Evolutionary conservation across 2,113 vertebrate species (phyloP).

Genomic region (Silurus glanis): DNA sequence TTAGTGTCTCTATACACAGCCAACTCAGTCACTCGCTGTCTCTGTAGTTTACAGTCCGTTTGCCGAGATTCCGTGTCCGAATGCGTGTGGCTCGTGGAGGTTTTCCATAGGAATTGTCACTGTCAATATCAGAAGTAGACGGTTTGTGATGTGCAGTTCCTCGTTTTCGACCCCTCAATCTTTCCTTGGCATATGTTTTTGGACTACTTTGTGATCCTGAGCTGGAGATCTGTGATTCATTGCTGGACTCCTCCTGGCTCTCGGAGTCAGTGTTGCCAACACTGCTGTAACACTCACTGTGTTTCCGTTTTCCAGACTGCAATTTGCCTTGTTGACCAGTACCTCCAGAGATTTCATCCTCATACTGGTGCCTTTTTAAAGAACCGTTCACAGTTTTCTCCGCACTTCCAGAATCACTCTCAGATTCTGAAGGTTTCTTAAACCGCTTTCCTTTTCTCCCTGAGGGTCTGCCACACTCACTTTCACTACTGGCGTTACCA

Average conservation of each 20-base stretch:
- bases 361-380: neutral
- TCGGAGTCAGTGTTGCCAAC: constrained; percentile 60
- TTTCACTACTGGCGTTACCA: constrained; percentile 31
- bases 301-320: constrained; percentile 52
- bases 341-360: constrained; percentile 5
- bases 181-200: constrained; percentile 57
- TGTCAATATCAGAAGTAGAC: constrained; percentile 58
- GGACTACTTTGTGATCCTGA: constrained; percentile 70
- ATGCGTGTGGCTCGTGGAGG: constrained; percentile 53
- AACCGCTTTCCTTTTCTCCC: neutral
- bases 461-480: neutral
- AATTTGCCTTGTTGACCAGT: neutral
- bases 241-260: constrained; percentile 60
- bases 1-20: constrained; percentile 57
- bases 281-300: constrained; percentile 63
- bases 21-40: constrained; percentile 72
- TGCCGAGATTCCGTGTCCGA: constrained; percentile 74
- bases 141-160: constrained; percentile 41
- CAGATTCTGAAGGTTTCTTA: constrained; percentile 47
- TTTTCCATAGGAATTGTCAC: constrained; percentile 56
- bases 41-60: constrained; percentile 71
- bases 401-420: constrained; percentile 40
- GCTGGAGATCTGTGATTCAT: constrained; percentile 63
- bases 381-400: constrained; percentile 5
- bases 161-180: constrained; percentile 44